Conservation (phyloP, 2,113 vertebrate species). For the Triplophysa dalaica region DNA sequence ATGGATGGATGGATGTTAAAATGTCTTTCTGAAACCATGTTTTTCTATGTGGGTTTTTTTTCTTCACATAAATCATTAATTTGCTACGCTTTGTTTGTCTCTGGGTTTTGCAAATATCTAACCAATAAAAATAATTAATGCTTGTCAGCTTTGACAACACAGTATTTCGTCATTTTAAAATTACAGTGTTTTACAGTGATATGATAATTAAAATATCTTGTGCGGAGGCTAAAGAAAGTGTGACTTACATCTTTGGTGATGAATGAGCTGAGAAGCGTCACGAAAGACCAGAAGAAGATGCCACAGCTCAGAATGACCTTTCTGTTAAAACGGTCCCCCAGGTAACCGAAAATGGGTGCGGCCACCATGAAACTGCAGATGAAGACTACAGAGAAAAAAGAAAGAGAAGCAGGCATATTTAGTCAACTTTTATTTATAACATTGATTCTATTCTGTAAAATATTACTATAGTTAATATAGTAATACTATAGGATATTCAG, state of each 20-base stretch:
- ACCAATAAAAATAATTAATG: too few relatives aligned
- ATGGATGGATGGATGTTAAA: too few relatives aligned
- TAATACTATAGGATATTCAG: too few relatives aligned
- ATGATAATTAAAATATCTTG: background rate
- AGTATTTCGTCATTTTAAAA: too few relatives aligned
- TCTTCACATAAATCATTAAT: too few relatives aligned
- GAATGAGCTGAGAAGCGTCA: conserved; percentile 96
- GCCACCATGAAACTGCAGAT: conserved; percentile 99
- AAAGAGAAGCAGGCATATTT: conserved; percentile 41
- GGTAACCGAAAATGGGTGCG: conserved; percentile 96
- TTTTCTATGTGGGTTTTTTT: too few relatives aligned
- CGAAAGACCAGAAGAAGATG: conserved; percentile 96
- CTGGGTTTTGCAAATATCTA: too few relatives aligned
- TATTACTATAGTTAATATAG: background rate
- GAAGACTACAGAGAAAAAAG: conserved; percentile 80
- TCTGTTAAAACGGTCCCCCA: conserved; percentile 98
- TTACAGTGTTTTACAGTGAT: too few relatives aligned
- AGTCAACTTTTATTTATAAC: conserved; percentile 1
- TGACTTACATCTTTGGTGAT: conserved; percentile 87
- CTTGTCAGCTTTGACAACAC: too few relatives aligned
- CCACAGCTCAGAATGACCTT: conserved; percentile 97
- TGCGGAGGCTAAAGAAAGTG: background rate
- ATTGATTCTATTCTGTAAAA: background rate
- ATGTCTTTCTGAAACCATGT: too few relatives aligned
- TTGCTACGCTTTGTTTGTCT: too few relatives aligned